Conservation (phyloP, 2,113 vertebrate genomes). For the Ancistrus triradiatus region DNA sequence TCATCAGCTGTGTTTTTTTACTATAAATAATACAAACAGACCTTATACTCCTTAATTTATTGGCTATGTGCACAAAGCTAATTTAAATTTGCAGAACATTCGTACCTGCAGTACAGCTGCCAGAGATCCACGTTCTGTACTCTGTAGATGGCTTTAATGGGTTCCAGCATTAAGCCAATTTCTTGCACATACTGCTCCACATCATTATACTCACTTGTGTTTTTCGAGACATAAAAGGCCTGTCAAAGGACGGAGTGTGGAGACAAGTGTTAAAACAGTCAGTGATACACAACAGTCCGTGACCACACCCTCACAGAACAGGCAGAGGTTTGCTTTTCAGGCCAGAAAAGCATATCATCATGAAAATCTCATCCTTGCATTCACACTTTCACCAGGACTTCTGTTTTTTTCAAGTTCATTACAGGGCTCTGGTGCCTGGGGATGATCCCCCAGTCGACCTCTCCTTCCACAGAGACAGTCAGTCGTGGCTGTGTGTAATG, state of each 20-base stretch:
- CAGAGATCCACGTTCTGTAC: slow-evolving; percentile 87
- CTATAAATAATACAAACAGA: slow-evolving; percentile 52
- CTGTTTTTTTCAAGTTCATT: too few species aligned
- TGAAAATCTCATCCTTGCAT: too few species aligned
- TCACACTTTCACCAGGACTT: too few species aligned
- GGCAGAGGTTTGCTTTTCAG: too few species aligned
- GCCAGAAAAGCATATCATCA: too few species aligned
- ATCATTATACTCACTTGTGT: slow-evolving; percentile 72
- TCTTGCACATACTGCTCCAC: slow-evolving; percentile 72
- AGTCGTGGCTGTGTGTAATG: too few species aligned
- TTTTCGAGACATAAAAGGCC: slow-evolving; percentile 64
- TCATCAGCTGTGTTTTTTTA: slow-evolving; percentile 82
- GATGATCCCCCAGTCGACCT: too few species aligned
- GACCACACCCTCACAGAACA: too few species aligned
- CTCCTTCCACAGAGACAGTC: too few species aligned
- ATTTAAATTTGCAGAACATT: background rate
- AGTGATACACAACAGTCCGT: too few species aligned
- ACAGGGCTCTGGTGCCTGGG: too few species aligned
- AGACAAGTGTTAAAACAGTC: background rate
- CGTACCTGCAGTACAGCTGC: slow-evolving; percentile 84
- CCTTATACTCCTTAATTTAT: too few species aligned
- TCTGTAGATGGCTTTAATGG: slow-evolving; percentile 75
- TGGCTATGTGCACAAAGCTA: background rate
- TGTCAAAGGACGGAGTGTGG: slow-evolving; percentile 11
- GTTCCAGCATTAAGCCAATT: slow-evolving; percentile 63